phyloP scores from a whole-genome alignment of 2,797 vertebrate species.

The Anguilla megastoma region DNA sequence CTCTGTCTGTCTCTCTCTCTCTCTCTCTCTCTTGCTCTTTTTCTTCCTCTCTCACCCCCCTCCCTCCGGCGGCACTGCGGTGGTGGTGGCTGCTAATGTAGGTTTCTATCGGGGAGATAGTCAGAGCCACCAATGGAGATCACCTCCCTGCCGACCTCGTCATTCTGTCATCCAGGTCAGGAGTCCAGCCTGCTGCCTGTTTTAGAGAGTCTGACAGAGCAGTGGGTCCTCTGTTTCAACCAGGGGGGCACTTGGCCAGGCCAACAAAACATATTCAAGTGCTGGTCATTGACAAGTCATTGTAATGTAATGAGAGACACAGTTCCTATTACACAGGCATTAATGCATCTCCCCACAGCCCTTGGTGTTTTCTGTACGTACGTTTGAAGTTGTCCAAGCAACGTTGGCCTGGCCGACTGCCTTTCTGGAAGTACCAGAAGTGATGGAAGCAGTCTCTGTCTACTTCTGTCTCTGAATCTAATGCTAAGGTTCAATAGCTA shows the following conservation, averaged over 20 bases:
- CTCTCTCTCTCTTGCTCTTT: conserved; percentile 60
- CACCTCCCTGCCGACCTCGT: conserved; percentile 99
- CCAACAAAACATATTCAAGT: neutral
- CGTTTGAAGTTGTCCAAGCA: neutral
- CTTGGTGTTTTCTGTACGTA: neutral
- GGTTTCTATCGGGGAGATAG: conserved; percentile 98
- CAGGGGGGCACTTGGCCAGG: neutral
- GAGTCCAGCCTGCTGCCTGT: conserved; percentile 54
- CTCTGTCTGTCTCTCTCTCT: conserved; percentile 32
- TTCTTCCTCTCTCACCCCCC: conserved; percentile 54
- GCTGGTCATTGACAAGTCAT: neutral
- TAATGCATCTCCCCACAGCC: neutral
- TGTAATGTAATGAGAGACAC: neutral
- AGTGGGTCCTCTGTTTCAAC: conserved; percentile 65
- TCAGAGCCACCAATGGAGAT: conserved; percentile 97
- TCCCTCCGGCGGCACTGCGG: conserved; percentile 61
- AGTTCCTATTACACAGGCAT: neutral
- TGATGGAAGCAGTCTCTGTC: neutral
- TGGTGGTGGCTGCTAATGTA: conserved; percentile 77
- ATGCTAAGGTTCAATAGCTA: neutral
- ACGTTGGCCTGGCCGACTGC: neutral
- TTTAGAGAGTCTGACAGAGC: conserved; percentile 56
- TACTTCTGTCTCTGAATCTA: neutral
- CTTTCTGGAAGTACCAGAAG: neutral
- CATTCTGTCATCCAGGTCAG: conserved; percentile 99